Evolutionary conservation across 64 coral and sea anemone species (phyloP).

Genomic region (Stylophora pistillata): DNA sequence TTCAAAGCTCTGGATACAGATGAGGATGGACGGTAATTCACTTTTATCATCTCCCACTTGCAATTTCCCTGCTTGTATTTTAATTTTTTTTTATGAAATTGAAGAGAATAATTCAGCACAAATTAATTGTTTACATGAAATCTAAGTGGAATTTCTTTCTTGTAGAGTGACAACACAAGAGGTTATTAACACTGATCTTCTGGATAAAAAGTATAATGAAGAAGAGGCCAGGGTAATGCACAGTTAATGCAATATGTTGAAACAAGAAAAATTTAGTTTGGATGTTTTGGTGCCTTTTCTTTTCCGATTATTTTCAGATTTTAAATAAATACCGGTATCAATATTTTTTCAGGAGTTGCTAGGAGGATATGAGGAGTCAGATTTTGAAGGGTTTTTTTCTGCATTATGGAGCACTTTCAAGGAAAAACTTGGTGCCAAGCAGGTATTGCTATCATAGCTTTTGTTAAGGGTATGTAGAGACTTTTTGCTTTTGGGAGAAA

Average conservation of each 20-base stretch:
- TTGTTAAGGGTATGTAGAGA: too few species aligned
- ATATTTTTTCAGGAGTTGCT: conserved; percentile 74
- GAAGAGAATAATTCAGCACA: too few species aligned
- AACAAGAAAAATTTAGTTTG: too few species aligned
- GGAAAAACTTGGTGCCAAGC: conserved; percentile 75
- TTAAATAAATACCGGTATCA: background rate
- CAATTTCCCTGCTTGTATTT: background rate
- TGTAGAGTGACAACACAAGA: conserved; percentile 71
- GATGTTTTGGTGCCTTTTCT: background rate
- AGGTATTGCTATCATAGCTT: conserved; percentile 31
- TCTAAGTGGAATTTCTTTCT: too few species aligned
- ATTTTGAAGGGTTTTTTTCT: conserved; percentile 70
- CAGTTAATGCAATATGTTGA: background rate
- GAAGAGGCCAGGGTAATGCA: conserved; percentile 83
- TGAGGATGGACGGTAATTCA: conserved; percentile 66
- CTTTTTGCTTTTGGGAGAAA: too few species aligned
- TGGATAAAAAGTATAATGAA: conserved; percentile 93
- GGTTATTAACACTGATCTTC: conserved; percentile 56
- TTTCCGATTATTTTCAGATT: background rate
- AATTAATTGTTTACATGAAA: too few species aligned
- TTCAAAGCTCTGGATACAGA: conserved; percentile 72
- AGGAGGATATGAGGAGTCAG: conserved; percentile 83
- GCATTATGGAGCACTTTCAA: conserved; percentile 85
- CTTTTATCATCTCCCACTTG: background rate
- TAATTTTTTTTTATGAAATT: background rate